Evolutionary conservation across 2,113 vertebrate species (phyloP), one percentile per base, ranked within the genome.

Genomic region (Proterorhinus semilunaris): DNA sequence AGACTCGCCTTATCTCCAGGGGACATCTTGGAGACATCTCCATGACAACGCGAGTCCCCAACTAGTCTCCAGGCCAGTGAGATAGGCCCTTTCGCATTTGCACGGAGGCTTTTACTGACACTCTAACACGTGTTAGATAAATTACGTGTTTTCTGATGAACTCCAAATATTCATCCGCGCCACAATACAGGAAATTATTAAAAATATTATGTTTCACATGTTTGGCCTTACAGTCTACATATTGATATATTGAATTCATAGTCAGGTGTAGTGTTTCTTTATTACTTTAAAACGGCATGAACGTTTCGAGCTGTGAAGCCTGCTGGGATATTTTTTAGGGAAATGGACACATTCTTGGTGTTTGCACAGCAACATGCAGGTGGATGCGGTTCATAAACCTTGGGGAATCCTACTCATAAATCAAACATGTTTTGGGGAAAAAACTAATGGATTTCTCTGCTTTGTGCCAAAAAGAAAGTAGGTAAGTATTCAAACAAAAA

Each of bases 351-450:
- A 65, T 62, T 62, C 49, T 42, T 62, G 64, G 36, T 63, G 7
- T 4, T 3, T n/a, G 13, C 3, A 13, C 11, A 58, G 55, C 5
- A 72, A 65, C 58, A 61, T 74, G 74, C 73, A 62, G n/a, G 50
- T 75, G 69, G 66, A 68, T 58, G 75, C 47, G 59, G 62, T 67
- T 42, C 36, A 62, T 72, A 10, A 72, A 50, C 65, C 10, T 7
- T 15, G 36, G 47, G 21, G 45, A 47, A 12, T 62, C 15, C 62
- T 8, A 44, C 50, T 67, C 11, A 47, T 74, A 78, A 78, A 73
- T 80, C 75, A 63, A 16, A n/a, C 8, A 48, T 13, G 15, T 45
- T 58, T 57, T 71, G 7, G 17, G 46, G 52, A 72, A 21, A 47
- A 42, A 21, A 71, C 49, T 2, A 16, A 61, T 65, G 78, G 58